Evolutionary conservation across 2,888 invertebrate genomes (phyloP).

Genomic region (Gastracanthus pulcherrimus): DNA sequence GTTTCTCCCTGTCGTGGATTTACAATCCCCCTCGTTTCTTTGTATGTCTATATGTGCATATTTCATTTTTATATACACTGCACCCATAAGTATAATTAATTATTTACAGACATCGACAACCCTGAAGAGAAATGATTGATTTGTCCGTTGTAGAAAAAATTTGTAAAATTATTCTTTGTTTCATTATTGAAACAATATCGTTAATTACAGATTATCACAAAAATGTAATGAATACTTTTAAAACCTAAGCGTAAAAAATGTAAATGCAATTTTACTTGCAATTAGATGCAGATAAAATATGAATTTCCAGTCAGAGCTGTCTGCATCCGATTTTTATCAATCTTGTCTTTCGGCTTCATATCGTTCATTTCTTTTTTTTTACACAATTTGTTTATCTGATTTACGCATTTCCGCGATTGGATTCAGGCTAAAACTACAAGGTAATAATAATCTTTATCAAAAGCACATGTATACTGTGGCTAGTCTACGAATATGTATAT

Average conservation of each 20-base stretch:
- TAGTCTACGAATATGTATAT: constrained; percentile 72
- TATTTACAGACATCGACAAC: constrained; percentile 5
- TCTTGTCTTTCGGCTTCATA: not conserved
- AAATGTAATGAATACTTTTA: not conserved
- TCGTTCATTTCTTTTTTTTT: constrained; percentile 8
- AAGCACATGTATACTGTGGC: constrained; percentile 75
- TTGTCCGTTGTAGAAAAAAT: not conserved
- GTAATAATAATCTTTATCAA: constrained; percentile 74
- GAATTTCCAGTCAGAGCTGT: constrained; percentile 7
- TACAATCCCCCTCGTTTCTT: not conserved
- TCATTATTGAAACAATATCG: not conserved
- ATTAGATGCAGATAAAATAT: not conserved
- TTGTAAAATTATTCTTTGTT: constrained; percentile 2
- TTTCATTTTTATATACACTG: constrained; percentile 15
- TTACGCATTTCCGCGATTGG: constrained; percentile 66
- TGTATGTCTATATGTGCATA: not conserved
- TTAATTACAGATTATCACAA: not conserved
- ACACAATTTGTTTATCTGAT: constrained; percentile 41
- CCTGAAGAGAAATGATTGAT: constrained; percentile 12
- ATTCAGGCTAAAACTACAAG: constrained; percentile 65
- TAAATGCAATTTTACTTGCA: not conserved
- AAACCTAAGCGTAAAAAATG: no score
- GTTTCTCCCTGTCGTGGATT: constrained; percentile 7
- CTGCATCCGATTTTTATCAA: not conserved
- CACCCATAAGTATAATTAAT: not conserved